A percentile compares a stretch with the other conserved stretches of the same genome.
Conservation (phyloP, 2,888 invertebrate species). For the Pheosia gnoma region DNA sequence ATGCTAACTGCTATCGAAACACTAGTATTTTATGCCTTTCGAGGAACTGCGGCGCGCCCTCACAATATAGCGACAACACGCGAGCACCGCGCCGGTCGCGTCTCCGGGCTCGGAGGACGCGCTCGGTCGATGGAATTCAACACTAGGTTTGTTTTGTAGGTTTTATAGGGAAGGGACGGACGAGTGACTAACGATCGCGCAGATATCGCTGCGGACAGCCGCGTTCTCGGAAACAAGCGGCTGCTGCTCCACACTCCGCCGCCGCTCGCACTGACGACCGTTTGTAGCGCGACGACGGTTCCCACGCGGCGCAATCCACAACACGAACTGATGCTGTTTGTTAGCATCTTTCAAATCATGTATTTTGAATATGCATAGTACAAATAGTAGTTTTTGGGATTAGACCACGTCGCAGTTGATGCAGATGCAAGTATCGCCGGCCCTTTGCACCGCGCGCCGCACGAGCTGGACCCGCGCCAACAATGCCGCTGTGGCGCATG, state of each 20-base stretch:
- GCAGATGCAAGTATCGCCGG: conserved; percentile 14
- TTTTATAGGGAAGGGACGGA: conserved; percentile 18
- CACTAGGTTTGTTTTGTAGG: conserved; percentile 32
- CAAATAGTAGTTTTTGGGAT: conserved; percentile 1
- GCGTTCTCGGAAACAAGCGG: conserved; percentile 21
- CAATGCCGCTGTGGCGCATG: conserved; percentile 41
- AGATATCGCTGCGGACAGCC: conserved; percentile 15
- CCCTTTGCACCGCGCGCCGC: conserved; percentile 16
- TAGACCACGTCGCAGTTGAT: conserved; percentile 6
- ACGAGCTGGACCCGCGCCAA: conserved; percentile 49
- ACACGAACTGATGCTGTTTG: neutral
- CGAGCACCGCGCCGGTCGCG: conserved; percentile 9
- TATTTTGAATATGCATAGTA: neutral
- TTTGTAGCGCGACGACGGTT: conserved; percentile 14
- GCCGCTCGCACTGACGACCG: neutral
- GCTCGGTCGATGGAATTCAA: conserved; percentile 24
- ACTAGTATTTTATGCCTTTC: conserved; percentile 47
- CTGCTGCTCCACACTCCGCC: conserved; percentile 22
- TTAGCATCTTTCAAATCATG: neutral
- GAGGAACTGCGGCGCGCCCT: conserved; percentile 40
- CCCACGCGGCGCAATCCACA: conserved; percentile 16
- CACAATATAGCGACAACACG: conserved; percentile 7
- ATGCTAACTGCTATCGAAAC: conserved; percentile 43
- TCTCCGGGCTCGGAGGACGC: neutral
- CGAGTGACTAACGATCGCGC: conserved; percentile 37